A percentile compares a stretch with the other conserved stretches of the same genome.
These are phyloP conservation scores for Palythoa grandis DNA, from an alignment of 92 coral and sea anemone genomes.

Conservation along the genomic window DNA sequence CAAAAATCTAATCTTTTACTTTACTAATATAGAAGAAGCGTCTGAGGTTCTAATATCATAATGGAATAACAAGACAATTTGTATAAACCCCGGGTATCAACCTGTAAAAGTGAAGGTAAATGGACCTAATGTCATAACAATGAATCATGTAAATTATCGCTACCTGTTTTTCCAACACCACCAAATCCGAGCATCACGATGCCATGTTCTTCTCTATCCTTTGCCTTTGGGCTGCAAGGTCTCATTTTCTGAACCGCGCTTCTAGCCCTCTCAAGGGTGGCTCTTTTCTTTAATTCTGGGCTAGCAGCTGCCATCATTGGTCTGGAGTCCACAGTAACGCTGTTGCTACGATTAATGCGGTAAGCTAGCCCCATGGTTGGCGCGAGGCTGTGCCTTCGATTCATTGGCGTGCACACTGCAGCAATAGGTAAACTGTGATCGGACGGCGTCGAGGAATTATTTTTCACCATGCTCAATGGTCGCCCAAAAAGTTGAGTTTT, in stretches of 20 bases:
- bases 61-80: neutral
- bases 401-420: neutral
- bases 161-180: constrained; percentile 98
- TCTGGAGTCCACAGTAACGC: neutral
- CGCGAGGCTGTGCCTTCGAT: constrained; percentile 5
- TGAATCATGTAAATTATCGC: neutral
- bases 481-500: neutral
- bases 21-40: too few species aligned
- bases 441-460: constrained; percentile 1
- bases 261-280: neutral
- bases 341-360: neutral
- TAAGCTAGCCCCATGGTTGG: neutral
- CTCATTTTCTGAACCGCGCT: neutral
- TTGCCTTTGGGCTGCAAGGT: constrained; percentile 33
- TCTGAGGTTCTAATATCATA: too few species aligned
- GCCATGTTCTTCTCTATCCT: constrained; percentile 71
- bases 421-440: neutral
- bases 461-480: neutral
- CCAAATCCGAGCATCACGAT: constrained; percentile 89
- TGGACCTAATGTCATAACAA: neutral
- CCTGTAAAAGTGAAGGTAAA: neutral
- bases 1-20: too few species aligned
- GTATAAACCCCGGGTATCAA: neutral
- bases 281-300: constrained; percentile 33
- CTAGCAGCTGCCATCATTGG: neutral